Evolutionary conservation across 2,797 vertebrate genomes (phyloP).

Genomic region (Manis crassicaudata): DNA sequence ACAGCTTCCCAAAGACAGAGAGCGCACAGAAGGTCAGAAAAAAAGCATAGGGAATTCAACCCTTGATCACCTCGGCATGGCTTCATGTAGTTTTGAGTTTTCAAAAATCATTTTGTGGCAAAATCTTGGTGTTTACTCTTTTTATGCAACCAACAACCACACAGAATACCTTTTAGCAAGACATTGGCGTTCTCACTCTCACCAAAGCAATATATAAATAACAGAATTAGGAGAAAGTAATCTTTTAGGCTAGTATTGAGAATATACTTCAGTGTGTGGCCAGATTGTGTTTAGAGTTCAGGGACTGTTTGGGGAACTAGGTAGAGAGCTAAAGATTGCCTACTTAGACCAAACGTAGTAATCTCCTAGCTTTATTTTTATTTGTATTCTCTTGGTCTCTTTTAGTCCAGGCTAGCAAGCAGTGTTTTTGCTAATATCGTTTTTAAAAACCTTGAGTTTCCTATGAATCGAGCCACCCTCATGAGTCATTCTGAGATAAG

Average conservation of each 20-base stretch:
- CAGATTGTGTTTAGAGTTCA: neutral
- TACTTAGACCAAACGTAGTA: neutral
- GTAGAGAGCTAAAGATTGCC: neutral
- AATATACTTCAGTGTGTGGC: neutral
- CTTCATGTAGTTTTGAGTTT: neutral
- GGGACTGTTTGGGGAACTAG: neutral
- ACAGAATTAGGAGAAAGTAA: neutral
- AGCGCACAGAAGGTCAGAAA: neutral
- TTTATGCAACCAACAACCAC: neutral
- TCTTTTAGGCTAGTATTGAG: neutral
- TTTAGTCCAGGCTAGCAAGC: neutral
- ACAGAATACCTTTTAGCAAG: neutral
- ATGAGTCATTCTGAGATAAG: neutral
- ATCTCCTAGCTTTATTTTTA: neutral
- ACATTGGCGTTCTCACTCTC: neutral
- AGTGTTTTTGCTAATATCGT: neutral
- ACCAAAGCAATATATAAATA: neutral
- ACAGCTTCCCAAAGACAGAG: slow-evolving; percentile 45
- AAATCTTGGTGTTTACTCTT: neutral
- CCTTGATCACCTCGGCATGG: neutral
- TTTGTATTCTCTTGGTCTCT: neutral
- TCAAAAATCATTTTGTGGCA: neutral
- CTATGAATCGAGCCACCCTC: neutral
- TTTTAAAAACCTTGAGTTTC: neutral
- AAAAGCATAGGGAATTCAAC: slow-evolving; percentile 24